Conservation (phyloP, 2,113 vertebrate species). For the Petroica traversi region DNA sequence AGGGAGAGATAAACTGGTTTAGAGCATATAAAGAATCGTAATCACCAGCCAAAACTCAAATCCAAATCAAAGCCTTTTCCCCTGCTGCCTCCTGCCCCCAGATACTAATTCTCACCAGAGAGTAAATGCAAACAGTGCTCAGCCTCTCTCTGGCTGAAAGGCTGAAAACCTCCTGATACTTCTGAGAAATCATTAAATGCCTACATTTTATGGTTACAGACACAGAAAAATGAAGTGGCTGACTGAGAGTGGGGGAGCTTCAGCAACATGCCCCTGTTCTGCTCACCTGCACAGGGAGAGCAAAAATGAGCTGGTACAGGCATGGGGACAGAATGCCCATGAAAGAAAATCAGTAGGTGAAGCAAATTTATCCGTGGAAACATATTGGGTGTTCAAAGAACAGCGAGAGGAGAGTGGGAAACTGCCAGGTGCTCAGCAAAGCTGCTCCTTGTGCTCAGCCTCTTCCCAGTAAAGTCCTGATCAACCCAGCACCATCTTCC, state of each 20-base stretch:
- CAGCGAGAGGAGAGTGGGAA: background rate
- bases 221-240: background rate
- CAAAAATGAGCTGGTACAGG: background rate
- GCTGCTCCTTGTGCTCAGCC: background rate
- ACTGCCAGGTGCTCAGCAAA: background rate
- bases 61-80: background rate
- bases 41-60: conserved; percentile 9
- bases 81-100: background rate
- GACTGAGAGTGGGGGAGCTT: background rate
- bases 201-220: background rate
- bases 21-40: conserved; percentile 6
- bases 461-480: background rate
- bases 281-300: background rate
- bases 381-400: background rate
- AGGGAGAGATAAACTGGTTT: conserved; percentile 46
- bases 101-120: background rate
- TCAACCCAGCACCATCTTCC: background rate
- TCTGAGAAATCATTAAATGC: background rate
- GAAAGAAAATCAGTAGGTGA: background rate
- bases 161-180: background rate
- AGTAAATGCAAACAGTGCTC: background rate
- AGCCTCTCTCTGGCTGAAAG: background rate
- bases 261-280: fast-evolving
- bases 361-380: background rate
- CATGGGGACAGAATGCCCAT: fast-evolving